Evolutionary conservation across 2,797 vertebrate species (phyloP), one percentile per base, ranked within the genome.

Genomic region (Pampus argenteus): DNA sequence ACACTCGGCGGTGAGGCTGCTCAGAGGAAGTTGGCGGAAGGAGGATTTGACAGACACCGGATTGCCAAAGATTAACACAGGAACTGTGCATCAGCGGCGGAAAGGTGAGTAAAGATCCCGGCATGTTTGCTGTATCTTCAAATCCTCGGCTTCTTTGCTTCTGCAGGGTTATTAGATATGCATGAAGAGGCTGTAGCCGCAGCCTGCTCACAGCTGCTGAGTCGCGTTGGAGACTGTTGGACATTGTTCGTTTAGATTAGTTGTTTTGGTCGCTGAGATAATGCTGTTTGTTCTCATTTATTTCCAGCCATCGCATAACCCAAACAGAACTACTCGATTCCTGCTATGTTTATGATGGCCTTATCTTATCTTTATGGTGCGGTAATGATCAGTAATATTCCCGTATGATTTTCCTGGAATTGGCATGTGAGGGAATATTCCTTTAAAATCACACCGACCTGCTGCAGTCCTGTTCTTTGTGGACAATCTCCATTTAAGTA

Each of bases 61-160:
- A 69, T 89, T 71, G 76, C 38, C 54, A 14, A 0, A 65, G 76
- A 75, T 55, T 54, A 52, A 17, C 15, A 40, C 6, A 6, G 45
- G 14, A 18, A 1, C 26, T 9, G 65, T 36, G 71, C 63, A 52
- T 26, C 49, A 40, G 34, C 66, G 13, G 22, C n/a, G 31, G 20
- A 31, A 50, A 68, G 71, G 88, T 88, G 66, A 71, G 79, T 68
- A 0, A 48, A 57, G 4, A 13, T 15, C 48, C 47, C 5, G 15
- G 6, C 13, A 0, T 9, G 0, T 1, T 23, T 3, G 1, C 28
- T 9, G 47, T 9, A 15, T 23, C 11, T 44, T 47, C 14, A 13
- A 8, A 23, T 29, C 22, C 34, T 49, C 4, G 8, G 8, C 34
- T 23, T 40, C 6, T 28, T 23, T 42, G 36, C 31, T 15, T 66